phyloP scores from a whole-genome alignment of 1,140 invertebrate genomes.

The Drosophila pseudoananassae region DNA sequence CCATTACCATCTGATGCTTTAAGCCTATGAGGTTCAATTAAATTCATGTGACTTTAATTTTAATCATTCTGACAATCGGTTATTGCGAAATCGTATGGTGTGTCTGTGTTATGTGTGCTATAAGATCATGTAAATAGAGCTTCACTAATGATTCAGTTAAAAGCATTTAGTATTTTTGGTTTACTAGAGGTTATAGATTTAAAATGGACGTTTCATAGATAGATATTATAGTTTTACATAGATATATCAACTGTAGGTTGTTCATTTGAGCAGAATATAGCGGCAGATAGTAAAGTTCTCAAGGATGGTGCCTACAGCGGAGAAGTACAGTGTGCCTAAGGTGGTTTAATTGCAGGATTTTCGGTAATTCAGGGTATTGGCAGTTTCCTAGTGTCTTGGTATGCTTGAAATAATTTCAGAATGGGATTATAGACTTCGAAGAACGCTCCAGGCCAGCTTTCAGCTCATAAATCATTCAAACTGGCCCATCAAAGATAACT shows the following conservation, averaged over 20 bases:
- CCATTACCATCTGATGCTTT: conserved; percentile 40
- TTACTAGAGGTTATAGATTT: conserved; percentile 28
- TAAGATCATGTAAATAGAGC: conserved; percentile 35
- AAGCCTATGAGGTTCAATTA: conserved; percentile 76
- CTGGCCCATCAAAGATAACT: conserved; percentile 25
- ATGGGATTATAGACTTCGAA: too few relatives aligned
- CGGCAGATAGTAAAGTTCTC: conserved; percentile 19
- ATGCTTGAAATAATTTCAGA: neutral
- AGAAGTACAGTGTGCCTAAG: conserved; percentile 30
- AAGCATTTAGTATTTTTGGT: conserved; percentile 29
- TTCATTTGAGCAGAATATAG: conserved; percentile 37
- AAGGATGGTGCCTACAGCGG: conserved; percentile 13
- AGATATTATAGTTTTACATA: conserved; percentile 30
- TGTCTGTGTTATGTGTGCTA: conserved; percentile 15
- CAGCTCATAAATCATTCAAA: conserved; percentile 42
- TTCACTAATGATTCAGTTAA: conserved; percentile 30
- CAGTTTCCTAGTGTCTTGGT: conserved; percentile 53
- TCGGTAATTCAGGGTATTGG: conserved; percentile 39
- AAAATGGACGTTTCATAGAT: conserved; percentile 55
- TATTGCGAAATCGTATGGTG: neutral
- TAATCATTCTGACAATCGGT: conserved; percentile 3
- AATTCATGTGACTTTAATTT: conserved; percentile 49
- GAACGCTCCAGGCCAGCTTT: conserved; percentile 10
- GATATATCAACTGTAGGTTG: conserved; percentile 7
- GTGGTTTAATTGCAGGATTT: conserved; percentile 26